Percentiles rank a stretch among this genome's conserved stretches.
phyloP scores from a whole-genome alignment of 2,113 vertebrate genomes.

The Sigmodon hispidus region DNA sequence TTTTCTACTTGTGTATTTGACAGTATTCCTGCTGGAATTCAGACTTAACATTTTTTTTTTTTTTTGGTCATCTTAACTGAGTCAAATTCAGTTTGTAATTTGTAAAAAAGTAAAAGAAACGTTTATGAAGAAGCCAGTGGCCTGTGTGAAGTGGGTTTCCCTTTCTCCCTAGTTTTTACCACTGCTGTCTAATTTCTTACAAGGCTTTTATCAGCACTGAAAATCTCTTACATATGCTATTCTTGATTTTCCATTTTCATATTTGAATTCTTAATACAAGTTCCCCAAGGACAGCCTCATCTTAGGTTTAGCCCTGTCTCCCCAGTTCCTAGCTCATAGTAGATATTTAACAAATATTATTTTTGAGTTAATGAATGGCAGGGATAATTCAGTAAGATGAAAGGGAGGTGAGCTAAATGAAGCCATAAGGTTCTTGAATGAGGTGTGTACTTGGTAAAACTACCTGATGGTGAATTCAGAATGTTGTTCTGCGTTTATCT shows the following conservation, averaged over 20 bases:
- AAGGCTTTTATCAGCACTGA: not conserved
- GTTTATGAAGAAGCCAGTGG: not conserved
- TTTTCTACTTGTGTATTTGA: not conserved
- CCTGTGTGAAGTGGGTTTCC: not conserved
- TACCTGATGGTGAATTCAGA: not conserved
- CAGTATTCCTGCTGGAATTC: not conserved
- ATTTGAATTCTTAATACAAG: not conserved
- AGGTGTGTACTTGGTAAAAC: not conserved
- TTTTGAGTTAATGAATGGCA: not conserved
- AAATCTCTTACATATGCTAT: slow-evolving; percentile 4
- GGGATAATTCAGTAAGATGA: not conserved
- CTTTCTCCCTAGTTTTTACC: not conserved
- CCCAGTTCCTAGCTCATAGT: not conserved
- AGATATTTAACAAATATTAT: not conserved
- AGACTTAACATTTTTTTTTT: not conserved
- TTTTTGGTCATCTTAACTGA: slow-evolving; percentile 16
- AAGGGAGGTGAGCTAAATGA: not conserved
- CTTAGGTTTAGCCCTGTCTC: not conserved
- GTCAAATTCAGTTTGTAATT: slow-evolving; percentile 39
- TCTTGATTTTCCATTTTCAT: not conserved
- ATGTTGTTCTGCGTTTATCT: not conserved
- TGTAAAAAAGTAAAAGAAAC: slow-evolving; percentile 4
- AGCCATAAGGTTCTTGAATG: not conserved
- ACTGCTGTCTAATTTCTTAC: not conserved
- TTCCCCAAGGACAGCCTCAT: not conserved